Base-by-base conservation (phyloP, 2,113 vertebrate genomes). In the Zosterops lateralis region DNA sequence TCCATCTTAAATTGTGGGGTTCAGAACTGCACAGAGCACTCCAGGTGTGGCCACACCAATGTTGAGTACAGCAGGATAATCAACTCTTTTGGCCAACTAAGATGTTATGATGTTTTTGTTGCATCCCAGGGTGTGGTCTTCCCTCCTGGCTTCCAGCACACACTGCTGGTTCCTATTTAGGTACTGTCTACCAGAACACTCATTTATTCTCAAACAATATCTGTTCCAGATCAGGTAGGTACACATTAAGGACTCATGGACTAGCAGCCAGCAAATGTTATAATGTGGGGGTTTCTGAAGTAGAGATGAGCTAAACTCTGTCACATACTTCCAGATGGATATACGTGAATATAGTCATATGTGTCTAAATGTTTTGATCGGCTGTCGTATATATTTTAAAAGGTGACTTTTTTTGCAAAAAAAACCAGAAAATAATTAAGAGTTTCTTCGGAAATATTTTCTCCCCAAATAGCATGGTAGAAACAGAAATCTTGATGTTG, bases 31-130 rank as follows among this genome's bases (percentile, higher is more conserved):
- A 12, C 18, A 17, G 1, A 9, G 17, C 7, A 34, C 7, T 73
- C 7, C 21, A 17, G 34, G 9, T 40, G 26, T 79, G 16, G 3
- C 25, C 0, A 0, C 12, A n/a, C 6, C 28, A 31, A 8, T 1
- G 2, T 8, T 80, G 14, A 53, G 44, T 21, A 60, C 4, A 54
- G 7, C 0, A 1, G 12, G 12, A 58, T 14, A 26, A 56, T 56
- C 54, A 15, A 0, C 5, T 18, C 12, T 81, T 58, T 44, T 53
- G 16, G 17, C 24, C 5, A 3, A 2, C 17, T 42, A 6, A 4
- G 38, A 38, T 38, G 38, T 58, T n/a, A 9, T 2, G 0, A 16
- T 16, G 10, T 6, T 19, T 42, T 45, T 54, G 29, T 24, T 31
- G 11, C 7, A 45, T 6, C 5, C 24, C 20, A 36, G 31, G 47